Evolutionary conservation across 2,113 vertebrate genomes (phyloP).

Genomic region (Eulacestoma nigropectus): DNA sequence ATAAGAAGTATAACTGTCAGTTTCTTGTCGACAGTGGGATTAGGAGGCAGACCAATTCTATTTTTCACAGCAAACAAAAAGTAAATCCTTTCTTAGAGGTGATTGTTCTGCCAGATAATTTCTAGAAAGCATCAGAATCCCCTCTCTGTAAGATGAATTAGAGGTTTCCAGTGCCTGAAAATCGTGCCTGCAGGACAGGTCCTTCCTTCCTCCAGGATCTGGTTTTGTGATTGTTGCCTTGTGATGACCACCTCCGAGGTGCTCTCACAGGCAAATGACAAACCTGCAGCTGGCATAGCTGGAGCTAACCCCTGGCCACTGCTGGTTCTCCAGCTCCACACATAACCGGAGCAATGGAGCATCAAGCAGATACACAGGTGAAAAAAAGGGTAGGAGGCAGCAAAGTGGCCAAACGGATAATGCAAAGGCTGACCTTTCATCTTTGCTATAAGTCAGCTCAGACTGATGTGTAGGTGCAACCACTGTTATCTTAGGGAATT

Average conservation of each 20-base stretch:
- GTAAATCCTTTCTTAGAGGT: neutral
- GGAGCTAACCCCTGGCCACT: neutral
- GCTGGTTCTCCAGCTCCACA: neutral
- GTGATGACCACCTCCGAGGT: accelerated
- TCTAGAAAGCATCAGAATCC: neutral
- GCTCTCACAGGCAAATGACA: neutral
- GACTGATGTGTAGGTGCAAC: neutral
- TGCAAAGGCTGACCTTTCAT: neutral
- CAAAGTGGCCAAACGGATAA: neutral
- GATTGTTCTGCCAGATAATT: neutral
- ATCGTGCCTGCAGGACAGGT: neutral
- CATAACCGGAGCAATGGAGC: neutral
- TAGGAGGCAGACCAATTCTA: neutral
- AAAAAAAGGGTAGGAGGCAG: neutral
- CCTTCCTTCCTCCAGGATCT: neutral
- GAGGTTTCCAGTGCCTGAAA: neutral
- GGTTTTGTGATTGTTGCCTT: neutral
- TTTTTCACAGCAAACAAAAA: neutral
- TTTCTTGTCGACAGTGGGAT: neutral
- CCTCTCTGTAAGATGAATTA: neutral
- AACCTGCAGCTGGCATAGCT: neutral
- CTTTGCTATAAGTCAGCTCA: neutral
- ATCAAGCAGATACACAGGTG: neutral
- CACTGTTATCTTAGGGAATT: neutral
- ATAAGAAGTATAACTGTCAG: neutral